Evolutionary conservation across 1,140 invertebrate species (phyloP), one percentile per base, ranked within the genome.

Genomic region (Platorchestia sp.): DNA sequence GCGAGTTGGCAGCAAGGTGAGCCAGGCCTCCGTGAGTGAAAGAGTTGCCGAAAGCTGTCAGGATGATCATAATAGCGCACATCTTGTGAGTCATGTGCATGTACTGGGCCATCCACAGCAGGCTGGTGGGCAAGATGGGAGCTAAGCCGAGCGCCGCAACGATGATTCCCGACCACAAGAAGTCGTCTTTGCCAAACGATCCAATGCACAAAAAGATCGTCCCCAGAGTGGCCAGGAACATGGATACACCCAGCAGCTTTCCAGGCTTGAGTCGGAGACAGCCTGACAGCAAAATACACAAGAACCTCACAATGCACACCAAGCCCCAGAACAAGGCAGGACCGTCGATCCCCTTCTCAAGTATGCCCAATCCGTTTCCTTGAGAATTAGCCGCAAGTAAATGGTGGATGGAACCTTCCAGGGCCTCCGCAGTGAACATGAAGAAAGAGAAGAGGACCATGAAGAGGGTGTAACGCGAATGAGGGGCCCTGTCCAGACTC

Each of bases 261-360:
- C 96, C 47, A 97, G 97, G 93, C 96, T 97, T 93, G 97, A 97
- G 91, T 96, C 97, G 45, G 96, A 97, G 0, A 97, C 97, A 95
- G 97, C 96, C 95, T 22, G 96, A 96, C 36, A 95, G 59, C 87
- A 97, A 97, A 42, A 97, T 97, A 45, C 97, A 97, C 16, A 97
- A 95, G 95, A 97, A 97, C 51, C 97, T 96, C 5, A 97, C 97
- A 41, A 97, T 96, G 36, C 97, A 97, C 45, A 97, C 97, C 6
- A 97, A 97, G 7, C 97, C 97, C 97, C 97, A 98, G 96, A 97
- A 97, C 19, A 97, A 95, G 22, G 97, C 97, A 6, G 97, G 97
- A 53, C 97, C 96, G 90, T 97, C 97, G 5, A 97, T 97, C 27
- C 97, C 97, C 59, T 97, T 96, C 6, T 97, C 14, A 96, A 96